Evolutionary conservation across 2,113 vertebrate species (phyloP).

Genomic region (Rhineura floridana): DNA sequence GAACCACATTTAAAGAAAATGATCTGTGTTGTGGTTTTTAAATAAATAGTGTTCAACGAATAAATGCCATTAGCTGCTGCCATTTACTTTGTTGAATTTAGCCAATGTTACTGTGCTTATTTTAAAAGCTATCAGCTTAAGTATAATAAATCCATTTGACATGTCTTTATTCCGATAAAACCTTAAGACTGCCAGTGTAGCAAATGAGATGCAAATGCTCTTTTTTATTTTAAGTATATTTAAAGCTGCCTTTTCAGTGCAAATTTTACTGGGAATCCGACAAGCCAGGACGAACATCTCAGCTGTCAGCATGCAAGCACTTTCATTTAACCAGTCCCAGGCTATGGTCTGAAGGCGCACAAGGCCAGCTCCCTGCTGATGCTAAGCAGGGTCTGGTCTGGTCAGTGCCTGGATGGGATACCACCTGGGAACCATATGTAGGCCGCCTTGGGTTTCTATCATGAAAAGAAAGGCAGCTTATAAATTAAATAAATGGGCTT

Average conservation of each 20-base stretch:
- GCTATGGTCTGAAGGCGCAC: no score
- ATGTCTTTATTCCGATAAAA: constrained; percentile 98
- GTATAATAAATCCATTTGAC: constrained; percentile 96
- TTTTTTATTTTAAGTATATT: constrained; percentile 93
- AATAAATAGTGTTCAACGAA: constrained; percentile 87
- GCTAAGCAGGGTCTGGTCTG: no score
- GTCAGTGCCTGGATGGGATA: no score
- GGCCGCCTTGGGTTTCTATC: no score
- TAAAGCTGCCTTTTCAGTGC: constrained; percentile 91
- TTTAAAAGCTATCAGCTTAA: constrained; percentile 88
- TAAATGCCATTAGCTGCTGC: constrained; percentile 83
- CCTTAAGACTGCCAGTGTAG: constrained; percentile 94
- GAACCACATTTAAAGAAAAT: constrained; percentile 70
- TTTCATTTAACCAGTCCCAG: no score
- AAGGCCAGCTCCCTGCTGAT: no score
- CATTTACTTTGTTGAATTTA: constrained; percentile 81
- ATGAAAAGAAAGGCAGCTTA: no score
- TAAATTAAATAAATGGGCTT: no score
- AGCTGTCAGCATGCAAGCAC: constrained; percentile 79
- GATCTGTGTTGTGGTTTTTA: constrained; percentile 86
- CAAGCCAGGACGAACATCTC: constrained; percentile 87
- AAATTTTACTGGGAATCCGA: constrained; percentile 90
- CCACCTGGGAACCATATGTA: no score
- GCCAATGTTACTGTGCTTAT: constrained; percentile 77
- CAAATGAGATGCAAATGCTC: constrained; percentile 98